These are phyloP conservation scores for Apostichopus japonicus DNA, from an alignment of 35 echinoderm and acorn worm species.

Conservation along the genomic window DNA sequence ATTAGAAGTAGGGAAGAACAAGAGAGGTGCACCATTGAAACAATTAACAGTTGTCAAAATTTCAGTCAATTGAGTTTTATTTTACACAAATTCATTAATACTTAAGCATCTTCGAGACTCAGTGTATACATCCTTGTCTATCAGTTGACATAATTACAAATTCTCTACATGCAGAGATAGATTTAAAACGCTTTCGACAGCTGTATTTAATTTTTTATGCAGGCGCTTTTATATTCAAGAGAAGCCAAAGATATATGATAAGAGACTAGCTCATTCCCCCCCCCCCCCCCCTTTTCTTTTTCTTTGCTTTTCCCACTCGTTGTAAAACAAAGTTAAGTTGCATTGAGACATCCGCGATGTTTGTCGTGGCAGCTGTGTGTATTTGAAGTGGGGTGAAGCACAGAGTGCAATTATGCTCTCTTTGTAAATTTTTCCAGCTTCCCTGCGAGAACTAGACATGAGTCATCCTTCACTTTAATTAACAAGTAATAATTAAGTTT, in stretches of 20 bases:
- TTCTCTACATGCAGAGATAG: neutral
- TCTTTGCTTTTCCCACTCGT: neutral
- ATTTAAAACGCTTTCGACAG: neutral
- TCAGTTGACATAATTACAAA: too few species aligned
- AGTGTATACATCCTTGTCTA: too few species aligned
- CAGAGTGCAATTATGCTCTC: conserved; percentile 1
- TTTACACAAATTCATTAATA: too few species aligned
- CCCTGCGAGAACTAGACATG: neutral
- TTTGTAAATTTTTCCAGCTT: neutral
- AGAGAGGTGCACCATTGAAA: too few species aligned
- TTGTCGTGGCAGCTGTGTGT: conserved; percentile 16
- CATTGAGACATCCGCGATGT: neutral
- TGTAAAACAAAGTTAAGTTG: neutral
- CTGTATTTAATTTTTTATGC: neutral
- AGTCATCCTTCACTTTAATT: conserved; percentile 2
- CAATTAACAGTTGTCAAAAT: too few species aligned
- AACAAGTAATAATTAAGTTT: conserved; percentile 11
- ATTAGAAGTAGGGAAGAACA: too few species aligned
- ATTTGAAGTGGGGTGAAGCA: neutral
- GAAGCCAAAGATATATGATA: neutral
- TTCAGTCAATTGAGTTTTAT: too few species aligned
- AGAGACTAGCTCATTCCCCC: neutral
- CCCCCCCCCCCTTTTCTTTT: neutral
- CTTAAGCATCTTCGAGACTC: too few species aligned
- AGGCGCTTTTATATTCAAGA: conserved; percentile 4